Evolutionary conservation across 2,113 vertebrate species (phyloP), one percentile per base, ranked within the genome.

Genomic region (Mus pahari): DNA sequence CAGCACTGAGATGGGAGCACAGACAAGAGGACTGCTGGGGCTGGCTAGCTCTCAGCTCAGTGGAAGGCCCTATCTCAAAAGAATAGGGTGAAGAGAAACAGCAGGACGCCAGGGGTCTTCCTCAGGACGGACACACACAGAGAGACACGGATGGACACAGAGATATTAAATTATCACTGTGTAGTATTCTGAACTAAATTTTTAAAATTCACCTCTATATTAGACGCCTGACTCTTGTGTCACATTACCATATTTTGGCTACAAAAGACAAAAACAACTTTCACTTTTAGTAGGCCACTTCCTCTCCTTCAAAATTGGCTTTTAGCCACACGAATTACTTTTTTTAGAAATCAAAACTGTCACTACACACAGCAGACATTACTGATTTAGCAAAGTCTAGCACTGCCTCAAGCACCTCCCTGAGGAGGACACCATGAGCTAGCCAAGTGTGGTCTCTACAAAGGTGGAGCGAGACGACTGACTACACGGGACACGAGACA

Each of bases 211-310:
- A 82, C 24, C 91, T 94, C 78, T 62, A 17, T 42, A 28, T 83
- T 62, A 83, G n/a, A 16, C n/a, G 26, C 83, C 62, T 77, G 91
- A 83, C 36, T 92, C 68, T 86, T 64, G 33, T 91, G 3, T 82
- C 24, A 62, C 74, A 73, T 39, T 89, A 89, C 20, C 50, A 77
- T 81, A 89, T 0, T 93, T 24, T 74, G 39, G 58, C 75, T 90
- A 24, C 26, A 53, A 95, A 94, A 95, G 89, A 26, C 53, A 86
- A 74, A 96, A 90, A 81, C 70, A 42, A 82, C 68, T 97, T 93
- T 81, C 87, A 92, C 36, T 96, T 97, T 93, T 90, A 90, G 75
- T 93, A 89, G 4, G 58, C 60, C 31, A 90, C 36, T 95, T 97
- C 91, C 86, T 96, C 95, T 95, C 24, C 89, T 86, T 96, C 64